A percentile compares a stretch with the other conserved stretches of the same genome.
Evolutionary conservation across 2,797 vertebrate genomes (phyloP).

Genomic region (Miichthys miiuy): DNA sequence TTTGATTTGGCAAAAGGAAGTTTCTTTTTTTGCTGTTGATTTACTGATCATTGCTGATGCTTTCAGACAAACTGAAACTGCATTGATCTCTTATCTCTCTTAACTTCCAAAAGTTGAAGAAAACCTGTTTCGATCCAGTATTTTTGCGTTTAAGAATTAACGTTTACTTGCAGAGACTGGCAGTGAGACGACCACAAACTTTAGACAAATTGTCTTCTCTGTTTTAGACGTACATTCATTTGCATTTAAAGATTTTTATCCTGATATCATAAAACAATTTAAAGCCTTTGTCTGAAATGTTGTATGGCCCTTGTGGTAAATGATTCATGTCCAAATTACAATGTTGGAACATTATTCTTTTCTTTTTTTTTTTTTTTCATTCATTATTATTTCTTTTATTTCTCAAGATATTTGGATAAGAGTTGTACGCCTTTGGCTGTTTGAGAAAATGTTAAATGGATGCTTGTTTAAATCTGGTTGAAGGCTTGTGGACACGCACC

Average conservation of each 20-base stretch:
- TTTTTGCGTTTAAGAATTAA: conserved; percentile 85
- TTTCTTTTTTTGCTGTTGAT: conserved; percentile 84
- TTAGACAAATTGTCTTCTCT: conserved; percentile 9
- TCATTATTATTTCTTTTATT: too few species aligned
- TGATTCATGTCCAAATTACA: not conserved
- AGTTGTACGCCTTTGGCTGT: conserved; percentile 1
- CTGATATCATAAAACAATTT: not conserved
- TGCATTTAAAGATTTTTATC: not conserved
- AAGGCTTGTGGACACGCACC: conserved; percentile 48
- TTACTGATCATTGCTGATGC: conserved; percentile 84
- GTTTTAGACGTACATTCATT: not conserved
- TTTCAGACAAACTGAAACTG: conserved; percentile 80
- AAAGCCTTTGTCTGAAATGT: not conserved
- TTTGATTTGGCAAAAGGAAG: conserved; percentile 81
- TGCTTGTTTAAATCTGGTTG: conserved; percentile 47
- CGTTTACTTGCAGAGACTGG: conserved; percentile 58
- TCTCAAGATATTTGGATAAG: conserved; percentile 29
- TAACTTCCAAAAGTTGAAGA: conserved; percentile 74
- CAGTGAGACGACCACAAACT: not conserved
- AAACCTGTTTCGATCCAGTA: conserved; percentile 86
- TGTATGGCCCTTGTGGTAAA: not conserved
- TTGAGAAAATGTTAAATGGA: conserved; percentile 47
- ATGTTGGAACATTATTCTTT: not conserved
- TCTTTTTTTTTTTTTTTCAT: too few species aligned
- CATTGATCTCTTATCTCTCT: conserved; percentile 78